phyloP scores from a whole-genome alignment of 2,797 vertebrate genomes.

The Acanthiza pusilla region DNA sequence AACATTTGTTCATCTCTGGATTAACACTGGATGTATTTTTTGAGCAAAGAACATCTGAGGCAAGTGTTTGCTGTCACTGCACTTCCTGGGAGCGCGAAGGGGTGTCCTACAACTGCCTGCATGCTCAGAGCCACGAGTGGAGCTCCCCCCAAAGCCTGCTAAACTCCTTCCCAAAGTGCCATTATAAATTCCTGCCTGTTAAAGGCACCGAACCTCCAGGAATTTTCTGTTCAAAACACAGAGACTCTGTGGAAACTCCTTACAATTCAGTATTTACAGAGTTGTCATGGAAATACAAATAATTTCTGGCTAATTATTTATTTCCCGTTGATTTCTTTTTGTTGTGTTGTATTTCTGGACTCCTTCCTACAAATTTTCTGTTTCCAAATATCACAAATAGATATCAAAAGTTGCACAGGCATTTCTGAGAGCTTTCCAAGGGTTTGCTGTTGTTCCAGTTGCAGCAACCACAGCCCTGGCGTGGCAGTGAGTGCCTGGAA shows the following conservation, averaged over 20 bases:
- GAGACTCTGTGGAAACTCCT: background rate
- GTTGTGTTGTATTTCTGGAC: background rate
- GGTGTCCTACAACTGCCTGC: fast-evolving
- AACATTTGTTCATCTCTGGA: background rate
- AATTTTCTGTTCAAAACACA: background rate
- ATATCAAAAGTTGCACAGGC: background rate
- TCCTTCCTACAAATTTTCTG: background rate
- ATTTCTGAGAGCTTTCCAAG: background rate
- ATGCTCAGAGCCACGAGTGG: fast-evolving
- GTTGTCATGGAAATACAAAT: background rate
- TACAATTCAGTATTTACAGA: background rate
- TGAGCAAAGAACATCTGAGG: background rate
- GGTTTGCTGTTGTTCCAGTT: background rate
- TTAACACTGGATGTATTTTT: background rate
- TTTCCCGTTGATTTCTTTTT: background rate
- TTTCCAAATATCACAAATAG: background rate
- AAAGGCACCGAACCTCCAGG: background rate
- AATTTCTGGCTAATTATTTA: background rate
- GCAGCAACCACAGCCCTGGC: background rate
- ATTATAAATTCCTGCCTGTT: background rate
- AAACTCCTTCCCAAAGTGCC: background rate
- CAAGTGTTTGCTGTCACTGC: background rate
- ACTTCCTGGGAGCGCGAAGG: background rate
- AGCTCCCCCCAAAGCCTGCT: background rate
- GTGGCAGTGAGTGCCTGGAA: background rate